Evolutionary conservation across 2,888 invertebrate genomes (phyloP).

Genomic region (Hipparchia semele): DNA sequence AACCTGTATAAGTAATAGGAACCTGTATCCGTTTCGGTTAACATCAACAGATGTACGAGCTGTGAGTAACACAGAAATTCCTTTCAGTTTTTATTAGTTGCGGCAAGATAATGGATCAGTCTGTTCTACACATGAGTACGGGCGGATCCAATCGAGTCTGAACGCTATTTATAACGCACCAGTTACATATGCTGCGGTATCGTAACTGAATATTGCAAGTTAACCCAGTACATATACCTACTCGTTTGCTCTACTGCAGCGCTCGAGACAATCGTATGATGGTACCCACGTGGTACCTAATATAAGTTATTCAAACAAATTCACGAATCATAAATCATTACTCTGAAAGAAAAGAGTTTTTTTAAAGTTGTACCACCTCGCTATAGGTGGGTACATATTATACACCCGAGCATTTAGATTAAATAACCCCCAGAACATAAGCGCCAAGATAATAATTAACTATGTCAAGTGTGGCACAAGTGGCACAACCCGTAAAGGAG

Average conservation of each 20-base stretch:
- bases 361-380: too few relatives aligned
- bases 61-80: constrained; percentile 60
- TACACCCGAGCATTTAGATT: too few relatives aligned
- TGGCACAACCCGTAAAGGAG: too few relatives aligned
- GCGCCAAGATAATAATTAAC: too few relatives aligned
- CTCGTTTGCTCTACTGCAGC: not conserved
- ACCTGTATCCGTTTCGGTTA: constrained; percentile 27
- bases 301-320: too few relatives aligned
- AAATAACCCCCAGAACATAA: too few relatives aligned
- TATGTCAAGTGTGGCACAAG: too few relatives aligned
- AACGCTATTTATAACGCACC: constrained; percentile 74
- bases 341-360: too few relatives aligned
- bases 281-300: not conserved
- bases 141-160: constrained; percentile 64
- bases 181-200: constrained; percentile 64
- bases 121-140: constrained; percentile 69
- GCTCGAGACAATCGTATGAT: not conserved
- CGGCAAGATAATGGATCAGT: constrained; percentile 74
- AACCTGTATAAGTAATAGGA: not conserved
- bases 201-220: constrained; percentile 74
- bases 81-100: constrained; percentile 77
- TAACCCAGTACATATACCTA: constrained; percentile 37
- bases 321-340: too few relatives aligned
- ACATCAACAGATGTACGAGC: constrained; percentile 42
- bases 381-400: too few relatives aligned